Evolutionary conservation across 23 tunicate species (phyloP), one percentile per base, ranked within the genome.

Genomic region (Aplidium turbinatum): DNA sequence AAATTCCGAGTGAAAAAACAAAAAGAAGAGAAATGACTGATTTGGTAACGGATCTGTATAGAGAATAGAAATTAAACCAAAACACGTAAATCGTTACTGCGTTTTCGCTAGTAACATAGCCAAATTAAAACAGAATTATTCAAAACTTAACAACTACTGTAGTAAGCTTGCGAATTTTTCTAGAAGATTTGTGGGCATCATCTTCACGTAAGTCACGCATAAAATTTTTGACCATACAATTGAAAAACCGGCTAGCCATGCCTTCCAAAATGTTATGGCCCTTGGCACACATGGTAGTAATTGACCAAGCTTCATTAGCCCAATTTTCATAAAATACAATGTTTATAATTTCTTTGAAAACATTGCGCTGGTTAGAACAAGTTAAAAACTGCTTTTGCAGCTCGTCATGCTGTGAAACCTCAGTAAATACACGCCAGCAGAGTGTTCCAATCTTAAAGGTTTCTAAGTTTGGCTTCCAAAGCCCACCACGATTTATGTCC

Each of bases 401-500:
- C 60, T 53, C 60, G 22, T 53, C 22, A 24, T 19, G n/a, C 5
- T 19, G 26, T 53, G 60, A 53, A 53, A 53, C 26, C 21, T 53
- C 60, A 4, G 60, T 7, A 53, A 53, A 53, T 27, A 53, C 60
- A 24, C 22, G 60, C 60, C 60, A 53, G 60, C 60, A 53, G 21
- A 53, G 60, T 19, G 60, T 53, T 4, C 60, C 60, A 19, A 53
- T 27, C n/a, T 27, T 24, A 53, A 53, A 53, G 5, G 60, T 53
- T 7, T 53, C 5, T 19, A 19, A 24, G 60, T 53, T 7, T 11
- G 60, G 20, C 60, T 53, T 53, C 60, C 21, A 53, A 27, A 53
- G 60, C 60, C 60, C 60, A 53, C 60, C 60, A 53, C 60, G 60
- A 53, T 53, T 53, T 7, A 53, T 53, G 4, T 53, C 60, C n/a